Evolutionary conservation across 2,888 invertebrate species (phyloP).

Genomic region (Eilema caniola): DNA sequence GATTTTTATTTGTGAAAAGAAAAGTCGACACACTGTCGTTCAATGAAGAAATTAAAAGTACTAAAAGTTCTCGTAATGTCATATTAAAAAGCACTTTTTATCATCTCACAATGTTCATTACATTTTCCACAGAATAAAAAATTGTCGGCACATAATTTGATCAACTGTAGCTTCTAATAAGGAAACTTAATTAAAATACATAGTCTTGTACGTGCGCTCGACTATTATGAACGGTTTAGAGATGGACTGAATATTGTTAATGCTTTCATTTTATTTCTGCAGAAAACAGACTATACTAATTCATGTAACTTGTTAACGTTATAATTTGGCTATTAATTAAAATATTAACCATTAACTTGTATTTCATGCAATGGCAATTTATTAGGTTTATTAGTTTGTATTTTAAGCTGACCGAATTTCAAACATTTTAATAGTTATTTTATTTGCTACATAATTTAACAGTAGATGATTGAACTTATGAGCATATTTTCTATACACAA

Average conservation of each 20-base stretch:
- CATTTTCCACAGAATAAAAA: slow-evolving; percentile 33
- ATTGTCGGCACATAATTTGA: slow-evolving; percentile 46
- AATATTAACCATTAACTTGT: slow-evolving; percentile 12
- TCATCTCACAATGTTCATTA: neutral
- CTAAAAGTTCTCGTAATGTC: too few relatives aligned
- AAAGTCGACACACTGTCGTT: too few relatives aligned
- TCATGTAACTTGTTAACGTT: slow-evolving; percentile 24
- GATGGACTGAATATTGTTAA: slow-evolving; percentile 38
- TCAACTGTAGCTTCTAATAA: slow-evolving; percentile 52
- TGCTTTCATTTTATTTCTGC: slow-evolving; percentile 46
- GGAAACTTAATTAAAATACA: slow-evolving; percentile 62
- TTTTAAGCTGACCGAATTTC: too few relatives aligned
- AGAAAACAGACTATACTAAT: slow-evolving; percentile 49
- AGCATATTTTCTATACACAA: neutral
- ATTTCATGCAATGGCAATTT: neutral
- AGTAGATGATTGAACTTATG: neutral
- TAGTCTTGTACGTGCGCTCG: slow-evolving; percentile 48
- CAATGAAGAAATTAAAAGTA: too few relatives aligned
- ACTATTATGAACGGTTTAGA: slow-evolving; percentile 44
- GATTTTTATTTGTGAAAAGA: too few relatives aligned
- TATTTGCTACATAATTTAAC: too few relatives aligned
- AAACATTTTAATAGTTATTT: too few relatives aligned
- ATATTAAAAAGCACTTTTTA: too few relatives aligned
- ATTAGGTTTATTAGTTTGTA: too few relatives aligned
- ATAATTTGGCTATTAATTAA: slow-evolving; percentile 19